These are phyloP conservation scores for Brachypteracias leptosomus DNA, from an alignment of 2,113 vertebrate genomes.

Conservation along the genomic window DNA sequence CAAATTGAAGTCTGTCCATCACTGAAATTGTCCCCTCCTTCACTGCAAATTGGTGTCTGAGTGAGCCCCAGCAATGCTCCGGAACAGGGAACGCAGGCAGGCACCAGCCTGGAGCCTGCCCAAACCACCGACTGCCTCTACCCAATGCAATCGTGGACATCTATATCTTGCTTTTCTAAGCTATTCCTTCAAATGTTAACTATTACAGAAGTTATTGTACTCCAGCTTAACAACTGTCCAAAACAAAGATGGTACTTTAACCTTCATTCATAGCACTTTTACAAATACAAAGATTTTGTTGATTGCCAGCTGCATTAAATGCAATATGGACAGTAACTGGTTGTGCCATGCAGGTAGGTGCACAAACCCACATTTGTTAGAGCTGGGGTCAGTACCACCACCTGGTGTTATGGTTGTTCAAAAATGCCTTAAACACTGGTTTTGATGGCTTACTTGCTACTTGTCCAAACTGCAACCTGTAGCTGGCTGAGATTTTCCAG, in stretches of 20 bases:
- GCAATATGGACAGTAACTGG: neutral
- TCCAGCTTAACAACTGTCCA: neutral
- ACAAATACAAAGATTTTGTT: neutral
- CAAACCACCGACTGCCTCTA: neutral
- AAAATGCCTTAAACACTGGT: neutral
- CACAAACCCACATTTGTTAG: neutral
- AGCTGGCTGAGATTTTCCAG: neutral
- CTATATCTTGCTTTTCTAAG: neutral
- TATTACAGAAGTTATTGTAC: neutral
- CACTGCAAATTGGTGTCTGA: neutral
- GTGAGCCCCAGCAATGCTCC: neutral
- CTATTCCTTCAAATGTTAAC: neutral
- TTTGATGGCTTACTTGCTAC: neutral
- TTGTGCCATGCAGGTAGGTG: neutral
- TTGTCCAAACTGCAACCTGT: neutral
- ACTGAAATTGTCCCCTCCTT: neutral
- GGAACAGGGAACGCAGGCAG: neutral
- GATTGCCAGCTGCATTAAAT: neutral
- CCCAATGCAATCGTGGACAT: rapidly evolving
- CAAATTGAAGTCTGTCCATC: neutral
- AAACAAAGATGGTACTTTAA: neutral
- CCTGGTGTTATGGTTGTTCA: neutral
- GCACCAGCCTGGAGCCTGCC: neutral
- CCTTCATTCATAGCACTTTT: neutral
- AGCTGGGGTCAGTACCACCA: neutral